Evolutionary conservation across 2,797 vertebrate species (phyloP).

Genomic region (Cuculus canorus): DNA sequence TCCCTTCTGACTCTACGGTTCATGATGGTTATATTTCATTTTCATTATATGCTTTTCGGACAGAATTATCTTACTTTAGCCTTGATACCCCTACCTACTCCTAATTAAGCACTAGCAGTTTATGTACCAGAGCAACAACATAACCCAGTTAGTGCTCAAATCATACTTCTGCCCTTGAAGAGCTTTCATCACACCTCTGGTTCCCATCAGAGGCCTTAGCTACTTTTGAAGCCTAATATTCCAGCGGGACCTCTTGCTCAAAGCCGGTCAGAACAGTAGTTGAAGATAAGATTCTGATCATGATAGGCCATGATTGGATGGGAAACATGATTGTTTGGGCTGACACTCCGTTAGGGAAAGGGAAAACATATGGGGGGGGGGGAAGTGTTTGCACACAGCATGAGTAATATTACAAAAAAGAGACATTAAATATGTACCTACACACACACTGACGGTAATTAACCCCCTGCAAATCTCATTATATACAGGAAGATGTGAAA

Average conservation of each 20-base stretch:
- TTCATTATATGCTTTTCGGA: neutral
- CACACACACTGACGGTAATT: neutral
- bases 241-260: neutral
- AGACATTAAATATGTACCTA: neutral
- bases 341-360: neutral
- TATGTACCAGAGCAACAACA: too few relatives aligned
- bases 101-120: too few relatives aligned
- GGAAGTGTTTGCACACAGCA: neutral
- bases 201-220: neutral
- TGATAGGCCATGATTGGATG: neutral
- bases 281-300: neutral
- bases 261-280: neutral
- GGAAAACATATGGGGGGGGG: neutral
- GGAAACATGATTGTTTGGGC: neutral
- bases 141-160: neutral
- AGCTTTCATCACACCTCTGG: neutral
- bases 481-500: neutral
- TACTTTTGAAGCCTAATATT: neutral
- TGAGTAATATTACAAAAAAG: neutral
- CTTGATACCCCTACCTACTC: too few relatives aligned
- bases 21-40: neutral
- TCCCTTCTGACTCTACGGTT: neutral
- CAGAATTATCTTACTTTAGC: neutral
- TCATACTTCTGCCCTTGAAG: neutral
- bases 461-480: neutral